A percentile compares a stretch with the other conserved stretches of the same genome.
These are phyloP conservation scores for Andinoacara biseriatus DNA, from an alignment of 2,113 vertebrate genomes.

Conservation along the genomic window DNA sequence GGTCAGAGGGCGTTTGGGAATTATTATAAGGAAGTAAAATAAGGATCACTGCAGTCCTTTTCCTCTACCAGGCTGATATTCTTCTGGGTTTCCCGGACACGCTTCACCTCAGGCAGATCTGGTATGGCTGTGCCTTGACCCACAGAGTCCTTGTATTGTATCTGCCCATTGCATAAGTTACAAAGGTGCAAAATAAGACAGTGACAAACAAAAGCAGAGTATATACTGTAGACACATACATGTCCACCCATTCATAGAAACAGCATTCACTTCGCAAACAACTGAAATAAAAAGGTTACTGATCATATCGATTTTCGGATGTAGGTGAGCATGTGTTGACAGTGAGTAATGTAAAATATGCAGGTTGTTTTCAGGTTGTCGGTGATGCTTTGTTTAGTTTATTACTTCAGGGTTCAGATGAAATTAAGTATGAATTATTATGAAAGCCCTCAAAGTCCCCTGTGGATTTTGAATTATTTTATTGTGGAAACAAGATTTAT, in stretches of 20 bases:
- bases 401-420: slow-evolving; percentile 18
- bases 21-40: slow-evolving; percentile 3
- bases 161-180: slow-evolving; percentile 76
- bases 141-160: slow-evolving; percentile 93
- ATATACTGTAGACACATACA: slow-evolving; percentile 12
- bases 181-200: slow-evolving; percentile 51
- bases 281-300: not conserved
- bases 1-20: not conserved
- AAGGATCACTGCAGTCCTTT: slow-evolving; percentile 37
- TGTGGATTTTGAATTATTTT: not conserved
- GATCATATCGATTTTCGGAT: not conserved
- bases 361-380: not conserved
- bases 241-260: slow-evolving; percentile 16
- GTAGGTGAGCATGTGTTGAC: not conserved
- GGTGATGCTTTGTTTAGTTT: slow-evolving; percentile 11
- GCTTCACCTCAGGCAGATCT: slow-evolving; percentile 95
- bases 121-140: slow-evolving; percentile 93
- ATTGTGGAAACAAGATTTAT: not conserved
- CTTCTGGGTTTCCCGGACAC: slow-evolving; percentile 95
- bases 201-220: not conserved
- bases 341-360: not conserved
- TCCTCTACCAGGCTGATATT: slow-evolving; percentile 96
- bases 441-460: not conserved
- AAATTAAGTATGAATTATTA: slow-evolving; percentile 6
- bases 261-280: not conserved